phyloP scores from a whole-genome alignment of 2,797 vertebrate species.

The Carcharodon carcharias region DNA sequence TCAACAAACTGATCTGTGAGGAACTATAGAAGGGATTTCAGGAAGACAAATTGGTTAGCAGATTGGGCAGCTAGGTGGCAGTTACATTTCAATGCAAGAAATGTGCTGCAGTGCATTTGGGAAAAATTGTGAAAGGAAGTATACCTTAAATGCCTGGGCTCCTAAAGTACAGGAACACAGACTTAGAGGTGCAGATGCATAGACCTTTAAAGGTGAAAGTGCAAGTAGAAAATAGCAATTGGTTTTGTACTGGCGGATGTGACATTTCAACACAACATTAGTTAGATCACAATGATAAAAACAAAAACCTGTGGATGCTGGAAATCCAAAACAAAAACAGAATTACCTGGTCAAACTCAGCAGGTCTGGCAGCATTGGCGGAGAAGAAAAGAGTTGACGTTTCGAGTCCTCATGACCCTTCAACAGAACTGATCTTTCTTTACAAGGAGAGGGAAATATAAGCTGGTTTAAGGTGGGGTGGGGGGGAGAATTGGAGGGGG shows the following conservation, averaged over 20 bases:
- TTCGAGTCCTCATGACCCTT: too few relatives aligned
- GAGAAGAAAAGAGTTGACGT: too few relatives aligned
- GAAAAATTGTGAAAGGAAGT: neutral
- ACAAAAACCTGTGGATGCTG: too few relatives aligned
- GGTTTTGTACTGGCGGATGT: neutral
- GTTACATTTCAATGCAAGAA: neutral
- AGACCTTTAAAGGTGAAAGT: neutral
- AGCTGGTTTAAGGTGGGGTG: too few relatives aligned
- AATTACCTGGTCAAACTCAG: too few relatives aligned
- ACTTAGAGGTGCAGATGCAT: neutral
- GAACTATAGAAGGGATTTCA: neutral
- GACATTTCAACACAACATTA: neutral
- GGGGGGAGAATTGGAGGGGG: too few relatives aligned
- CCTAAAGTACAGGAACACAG: too few relatives aligned
- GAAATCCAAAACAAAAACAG: too few relatives aligned
- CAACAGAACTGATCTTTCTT: too few relatives aligned
- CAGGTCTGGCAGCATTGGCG: too few relatives aligned
- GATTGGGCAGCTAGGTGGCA: neutral
- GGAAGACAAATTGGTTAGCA: neutral
- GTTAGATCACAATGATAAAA: too few relatives aligned
- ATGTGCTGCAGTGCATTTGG: neutral
- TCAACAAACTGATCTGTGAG: neutral
- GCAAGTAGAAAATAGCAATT: neutral
- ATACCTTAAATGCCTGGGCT: neutral
- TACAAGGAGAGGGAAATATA: too few relatives aligned